Conservation (phyloP, 2,888 invertebrate genomes). For the Troides helena region DNA sequence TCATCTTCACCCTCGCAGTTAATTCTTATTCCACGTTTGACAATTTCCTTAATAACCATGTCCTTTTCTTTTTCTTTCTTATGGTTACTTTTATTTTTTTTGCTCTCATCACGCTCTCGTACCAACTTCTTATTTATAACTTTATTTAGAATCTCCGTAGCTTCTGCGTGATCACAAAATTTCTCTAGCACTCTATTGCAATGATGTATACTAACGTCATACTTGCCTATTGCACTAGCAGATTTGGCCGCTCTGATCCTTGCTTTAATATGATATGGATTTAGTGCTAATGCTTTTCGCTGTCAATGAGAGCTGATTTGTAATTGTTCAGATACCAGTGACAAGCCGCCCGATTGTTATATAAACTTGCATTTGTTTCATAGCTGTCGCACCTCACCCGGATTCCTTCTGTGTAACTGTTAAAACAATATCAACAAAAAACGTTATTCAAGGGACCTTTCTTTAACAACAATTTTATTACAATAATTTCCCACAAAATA, state of each 20-base stretch:
- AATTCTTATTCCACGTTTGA: slow-evolving; percentile 74
- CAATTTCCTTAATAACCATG: slow-evolving; percentile 62
- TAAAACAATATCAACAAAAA: slow-evolving; percentile 29
- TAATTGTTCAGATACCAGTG: slow-evolving; percentile 92
- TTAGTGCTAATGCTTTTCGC: slow-evolving; percentile 87
- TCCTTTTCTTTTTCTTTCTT: slow-evolving; percentile 66
- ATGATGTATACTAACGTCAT: slow-evolving; percentile 84
- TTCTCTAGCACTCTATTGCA: slow-evolving; percentile 84
- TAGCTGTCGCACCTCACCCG: slow-evolving; percentile 85
- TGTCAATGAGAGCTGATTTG: slow-evolving; percentile 89
- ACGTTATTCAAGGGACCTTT: background rate
- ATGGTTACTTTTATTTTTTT: slow-evolving; percentile 64
- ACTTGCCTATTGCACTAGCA: slow-evolving; percentile 83
- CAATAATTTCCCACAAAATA: too few species aligned
- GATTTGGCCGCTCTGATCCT: slow-evolving; percentile 87
- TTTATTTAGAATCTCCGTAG: slow-evolving; percentile 52
- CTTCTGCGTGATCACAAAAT: slow-evolving; percentile 77
- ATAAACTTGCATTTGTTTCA: slow-evolving; percentile 89
- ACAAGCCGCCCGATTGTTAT: slow-evolving; percentile 95
- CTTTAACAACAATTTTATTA: too few species aligned
- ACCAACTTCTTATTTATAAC: slow-evolving; percentile 74
- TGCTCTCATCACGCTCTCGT: slow-evolving; percentile 79
- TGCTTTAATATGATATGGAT: slow-evolving; percentile 89
- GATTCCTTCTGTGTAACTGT: slow-evolving; percentile 93
- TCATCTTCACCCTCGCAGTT: slow-evolving; percentile 72